Conservation (phyloP, 2,888 invertebrate genomes). For the Ptilodon capucinus region DNA sequence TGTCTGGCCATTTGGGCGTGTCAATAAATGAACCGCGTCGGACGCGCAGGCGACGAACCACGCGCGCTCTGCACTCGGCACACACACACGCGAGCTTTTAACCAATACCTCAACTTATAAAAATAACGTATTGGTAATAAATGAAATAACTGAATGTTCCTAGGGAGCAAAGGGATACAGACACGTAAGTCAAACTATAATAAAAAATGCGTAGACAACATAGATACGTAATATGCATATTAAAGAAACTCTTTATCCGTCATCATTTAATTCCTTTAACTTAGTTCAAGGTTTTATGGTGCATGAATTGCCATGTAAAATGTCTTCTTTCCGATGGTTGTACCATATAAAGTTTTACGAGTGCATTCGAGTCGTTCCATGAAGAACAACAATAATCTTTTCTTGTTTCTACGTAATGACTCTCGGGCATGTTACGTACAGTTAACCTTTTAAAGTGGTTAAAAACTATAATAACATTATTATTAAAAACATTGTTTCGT, state of each 20-base stretch:
- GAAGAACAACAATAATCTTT: neutral
- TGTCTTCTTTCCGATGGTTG: neutral
- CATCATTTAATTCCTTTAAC: too few relatives aligned
- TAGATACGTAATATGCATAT: too few relatives aligned
- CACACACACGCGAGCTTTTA: too few relatives aligned
- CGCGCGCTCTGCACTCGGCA: conserved; percentile 6
- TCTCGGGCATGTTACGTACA: neutral
- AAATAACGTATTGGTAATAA: too few relatives aligned
- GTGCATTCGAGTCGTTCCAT: neutral
- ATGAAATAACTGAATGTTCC: too few relatives aligned
- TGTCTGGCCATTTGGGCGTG: conserved; percentile 52
- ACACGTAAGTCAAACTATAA: too few relatives aligned
- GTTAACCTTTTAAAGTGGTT: neutral
- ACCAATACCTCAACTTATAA: neutral
- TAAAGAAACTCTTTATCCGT: too few relatives aligned
- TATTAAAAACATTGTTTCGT: too few relatives aligned
- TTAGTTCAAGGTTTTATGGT: neutral
- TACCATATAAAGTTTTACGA: neutral
- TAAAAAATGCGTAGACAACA: too few relatives aligned
- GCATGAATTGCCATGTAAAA: neutral
- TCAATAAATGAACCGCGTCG: conserved; percentile 49
- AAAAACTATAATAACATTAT: neutral
- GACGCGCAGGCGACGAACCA: conserved; percentile 32
- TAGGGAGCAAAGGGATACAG: too few relatives aligned
- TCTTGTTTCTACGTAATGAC: neutral